phyloP scores from a whole-genome alignment of 2,888 invertebrate species.

The Cosmia pyralina region DNA sequence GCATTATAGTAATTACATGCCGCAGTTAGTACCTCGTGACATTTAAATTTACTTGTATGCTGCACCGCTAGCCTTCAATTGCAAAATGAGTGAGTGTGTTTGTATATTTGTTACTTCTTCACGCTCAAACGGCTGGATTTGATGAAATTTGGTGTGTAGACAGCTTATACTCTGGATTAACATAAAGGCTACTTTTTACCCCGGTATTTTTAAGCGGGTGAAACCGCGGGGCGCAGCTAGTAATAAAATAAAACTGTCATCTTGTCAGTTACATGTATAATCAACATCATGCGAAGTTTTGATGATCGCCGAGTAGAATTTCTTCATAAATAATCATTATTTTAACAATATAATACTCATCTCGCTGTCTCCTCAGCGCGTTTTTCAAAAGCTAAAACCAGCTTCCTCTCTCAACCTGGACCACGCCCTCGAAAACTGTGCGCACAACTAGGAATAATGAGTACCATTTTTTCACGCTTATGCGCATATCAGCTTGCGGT shows the following conservation, averaged over 20 bases:
- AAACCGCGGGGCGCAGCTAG: no score
- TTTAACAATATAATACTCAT: neutral
- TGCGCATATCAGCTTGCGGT: conserved; percentile 56
- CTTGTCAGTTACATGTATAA: neutral
- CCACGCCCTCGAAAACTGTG: conserved; percentile 41
- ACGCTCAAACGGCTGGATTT: no score
- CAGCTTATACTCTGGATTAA: no score
- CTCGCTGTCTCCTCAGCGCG: neutral
- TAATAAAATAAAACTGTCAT: neutral
- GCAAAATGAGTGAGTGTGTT: no score
- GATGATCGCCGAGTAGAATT: neutral
- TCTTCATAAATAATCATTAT: neutral
- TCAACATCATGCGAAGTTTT: neutral
- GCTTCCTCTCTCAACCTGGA: neutral
- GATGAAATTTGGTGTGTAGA: no score
- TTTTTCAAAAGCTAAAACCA: neutral
- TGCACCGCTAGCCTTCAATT: no score
- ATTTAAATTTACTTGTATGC: neutral
- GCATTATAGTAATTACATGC: conserved; percentile 24
- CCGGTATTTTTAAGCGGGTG: no score
- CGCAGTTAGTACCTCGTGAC: neutral
- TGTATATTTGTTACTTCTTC: no score
- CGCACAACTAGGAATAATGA: conserved; percentile 61
- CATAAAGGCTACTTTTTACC: no score
- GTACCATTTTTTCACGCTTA: conserved; percentile 60